Base-by-base conservation (phyloP, 2,797 vertebrate species). In the Fundulus diaphanus region DNA sequence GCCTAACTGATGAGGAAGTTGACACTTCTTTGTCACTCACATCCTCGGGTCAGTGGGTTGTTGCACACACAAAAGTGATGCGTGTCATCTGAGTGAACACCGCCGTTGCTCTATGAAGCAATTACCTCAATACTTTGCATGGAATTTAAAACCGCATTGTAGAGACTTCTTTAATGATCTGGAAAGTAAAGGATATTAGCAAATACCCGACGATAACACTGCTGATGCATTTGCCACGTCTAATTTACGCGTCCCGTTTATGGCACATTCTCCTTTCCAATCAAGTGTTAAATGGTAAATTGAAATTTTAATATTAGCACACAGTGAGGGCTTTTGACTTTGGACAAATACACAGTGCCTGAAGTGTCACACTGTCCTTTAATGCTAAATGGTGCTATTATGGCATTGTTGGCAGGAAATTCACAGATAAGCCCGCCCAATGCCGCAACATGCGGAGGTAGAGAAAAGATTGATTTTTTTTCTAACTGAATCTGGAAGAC, bases 181-280 rank as follows among this genome's bases (percentile, higher is more conserved):
- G 83, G 71, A 90, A 90, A 90, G 83, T 89, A 87, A 85, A 89
- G 71, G 74, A 83, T 83, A 82, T 87, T 87, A 88, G 75, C 77
- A 85, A 82, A 85, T 80, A 83, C 69, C 49, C 67, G 70, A 65
- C 40, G 59, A 71, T 74, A 81, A 74, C 72, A 31, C 46, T 40
- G 72, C 49, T 72, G 73, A 68, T 76, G 61, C 73, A 67, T 80
- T 82, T 42, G 68, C 73, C 29, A 74, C 51, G 40, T 83, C 82
- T 73, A 76, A 82, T 85, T 77, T 74, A 48, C 70, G 72, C 33
- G 57, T 79, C 65, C 85, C 70, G 71, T 86, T 89, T 71, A 77
- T 68, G 76, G 52, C 52, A 51, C 59, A 46, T 52, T 81, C 29
- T 83, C 69, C 20, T 65, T 70, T 27, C 70, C 71, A 78, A 73